Base-by-base conservation (phyloP, 37 sponge, comb jelly and placozoan species). In the Bolinopsis microptera region DNA sequence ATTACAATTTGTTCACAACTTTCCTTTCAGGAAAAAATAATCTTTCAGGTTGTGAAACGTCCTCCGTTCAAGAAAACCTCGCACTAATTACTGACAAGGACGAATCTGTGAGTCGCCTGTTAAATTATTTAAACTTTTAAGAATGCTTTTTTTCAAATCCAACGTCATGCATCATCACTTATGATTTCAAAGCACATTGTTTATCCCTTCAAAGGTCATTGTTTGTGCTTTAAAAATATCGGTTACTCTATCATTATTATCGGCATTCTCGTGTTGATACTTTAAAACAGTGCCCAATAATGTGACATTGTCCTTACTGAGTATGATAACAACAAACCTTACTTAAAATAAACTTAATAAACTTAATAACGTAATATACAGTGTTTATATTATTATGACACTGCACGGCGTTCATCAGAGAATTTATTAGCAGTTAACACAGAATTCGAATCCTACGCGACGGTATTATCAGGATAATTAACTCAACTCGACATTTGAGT, bases 21-120 rank as follows among this genome's bases (percentile, higher is more conserved):
- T 48, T 18, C 61, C 61, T 5, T 48, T 48, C 13, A 48, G 13
- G 61, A n/a, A n/a, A 48, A 48, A 48, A 48, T 24, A 8, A 70
- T 77, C 35, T 36, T 33, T 5, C 80, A 77, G 80, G 80, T 77
- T 77, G 80, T 77, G 80, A 77, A 16, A 16, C 37, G 33, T 27
- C 35, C 22, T 32, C 80, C 21, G 36, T 32, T 36, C 27, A 77
- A 32, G 80, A 77, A 77, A 32, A 27, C 21, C 32, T 77, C 33
- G 33, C 32, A 22, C 80, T 34, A 32, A 34, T 77, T 36, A 77
- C 33, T 77, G 80, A 77, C 2, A 77, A 77, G 33, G 80, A 77
- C 9, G 80, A 77, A 34, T 77, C 80, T 3, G 80, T 77, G 18
- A 77, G 80, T 32, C n/a, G n/a, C n/a, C n/a, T n/a, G n/a, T n/a